Percentiles rank a stretch among this genome's conserved stretches.
Evolutionary conservation across 1,140 invertebrate genomes (phyloP).

Genomic region (Tenebrio molitor): DNA sequence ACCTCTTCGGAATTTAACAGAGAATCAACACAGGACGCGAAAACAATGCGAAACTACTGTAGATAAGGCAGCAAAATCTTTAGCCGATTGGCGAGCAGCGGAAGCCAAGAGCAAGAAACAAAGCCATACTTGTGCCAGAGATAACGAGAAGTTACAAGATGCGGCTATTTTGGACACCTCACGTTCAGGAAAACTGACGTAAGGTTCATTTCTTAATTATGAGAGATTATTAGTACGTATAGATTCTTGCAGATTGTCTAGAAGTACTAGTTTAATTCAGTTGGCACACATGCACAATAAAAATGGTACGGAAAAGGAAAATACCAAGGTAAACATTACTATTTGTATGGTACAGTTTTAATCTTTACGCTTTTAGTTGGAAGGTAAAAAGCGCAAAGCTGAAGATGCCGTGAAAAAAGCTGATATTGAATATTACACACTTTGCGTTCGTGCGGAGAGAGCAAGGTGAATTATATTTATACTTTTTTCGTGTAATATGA

Average conservation of each 20-base stretch:
- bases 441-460: slow-evolving; percentile 89
- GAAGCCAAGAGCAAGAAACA: slow-evolving; percentile 90
- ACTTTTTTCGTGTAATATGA: no score
- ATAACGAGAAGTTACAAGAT: slow-evolving; percentile 92
- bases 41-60: slow-evolving; percentile 84
- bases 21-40: slow-evolving; percentile 81
- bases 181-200: slow-evolving; percentile 54
- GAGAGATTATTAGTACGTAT: slow-evolving; percentile 5
- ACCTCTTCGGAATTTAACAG: slow-evolving; percentile 81
- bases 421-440: slow-evolving; percentile 94
- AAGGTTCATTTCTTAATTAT: neutral
- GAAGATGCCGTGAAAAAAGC: slow-evolving; percentile 91
- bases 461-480: slow-evolving; percentile 75
- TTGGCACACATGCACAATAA: slow-evolving; percentile 64
- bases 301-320: slow-evolving; percentile 77
- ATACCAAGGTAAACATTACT: slow-evolving; percentile 69
- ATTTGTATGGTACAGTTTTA: slow-evolving; percentile 5
- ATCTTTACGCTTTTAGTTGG: slow-evolving; percentile 73
- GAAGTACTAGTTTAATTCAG: slow-evolving; percentile 65
- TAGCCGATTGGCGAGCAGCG: slow-evolving; percentile 86
- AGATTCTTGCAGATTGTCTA: slow-evolving; percentile 62
- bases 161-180: slow-evolving; percentile 67
- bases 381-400: slow-evolving; percentile 90
- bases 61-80: slow-evolving; percentile 85
- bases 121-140: slow-evolving; percentile 84